Percentiles rank a stretch among this genome's conserved stretches.
Evolutionary conservation across 2,888 invertebrate genomes (phyloP).

Genomic region (Lasioglossum malachurum): DNA sequence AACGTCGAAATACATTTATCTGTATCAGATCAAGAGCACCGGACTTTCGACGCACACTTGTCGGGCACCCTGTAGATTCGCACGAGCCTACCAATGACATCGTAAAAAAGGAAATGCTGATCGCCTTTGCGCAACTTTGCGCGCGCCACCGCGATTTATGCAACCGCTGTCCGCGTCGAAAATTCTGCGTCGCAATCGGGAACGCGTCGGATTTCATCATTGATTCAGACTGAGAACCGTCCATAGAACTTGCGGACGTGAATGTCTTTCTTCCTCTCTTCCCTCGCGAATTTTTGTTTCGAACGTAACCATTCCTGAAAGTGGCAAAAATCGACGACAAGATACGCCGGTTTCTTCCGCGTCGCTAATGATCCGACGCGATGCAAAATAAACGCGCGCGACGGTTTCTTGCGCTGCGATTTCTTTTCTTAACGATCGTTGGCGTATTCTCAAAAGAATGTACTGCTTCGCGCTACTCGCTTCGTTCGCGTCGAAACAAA

Average conservation of each 20-base stretch:
- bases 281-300: background rate
- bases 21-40: background rate
- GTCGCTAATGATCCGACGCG: background rate
- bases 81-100: background rate
- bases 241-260: background rate
- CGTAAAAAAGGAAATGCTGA: conserved; percentile 33
- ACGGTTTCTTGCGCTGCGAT: background rate
- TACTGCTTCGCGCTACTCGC: background rate
- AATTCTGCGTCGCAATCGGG: conserved; percentile 16
- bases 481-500: no score
- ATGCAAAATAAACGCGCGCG: background rate
- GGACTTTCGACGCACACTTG: background rate
- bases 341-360: background rate
- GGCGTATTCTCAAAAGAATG: background rate
- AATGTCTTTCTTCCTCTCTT: background rate
- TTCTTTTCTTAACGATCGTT: background rate
- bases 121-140: conserved; percentile 31
- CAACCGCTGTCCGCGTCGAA: conserved; percentile 18
- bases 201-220: conserved; percentile 35
- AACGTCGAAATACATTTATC: no score
- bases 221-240: background rate
- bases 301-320: no score
- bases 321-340: background rate
- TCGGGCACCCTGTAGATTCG: background rate
- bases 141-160: conserved; percentile 54